Percentiles rank a stretch among this genome's conserved stretches.
Conservation (phyloP, 2,113 vertebrate species). For the Microcebus jonahi region DNA sequence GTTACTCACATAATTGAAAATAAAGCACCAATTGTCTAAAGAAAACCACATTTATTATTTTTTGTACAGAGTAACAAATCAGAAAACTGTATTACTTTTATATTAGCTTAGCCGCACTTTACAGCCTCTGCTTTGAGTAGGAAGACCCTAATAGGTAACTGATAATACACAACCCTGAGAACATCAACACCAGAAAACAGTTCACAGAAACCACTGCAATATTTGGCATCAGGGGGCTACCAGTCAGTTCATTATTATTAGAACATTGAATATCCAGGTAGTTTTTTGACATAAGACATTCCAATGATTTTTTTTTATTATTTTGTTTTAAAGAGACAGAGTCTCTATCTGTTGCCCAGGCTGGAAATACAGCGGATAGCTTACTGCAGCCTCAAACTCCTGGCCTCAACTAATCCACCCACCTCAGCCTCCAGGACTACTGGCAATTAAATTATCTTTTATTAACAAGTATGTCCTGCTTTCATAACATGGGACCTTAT, state of each 20-base stretch:
- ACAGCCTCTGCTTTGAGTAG: constrained; percentile 76
- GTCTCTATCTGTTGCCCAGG: background rate
- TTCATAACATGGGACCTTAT: background rate
- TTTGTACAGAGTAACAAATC: constrained; percentile 54
- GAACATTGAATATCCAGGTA: background rate
- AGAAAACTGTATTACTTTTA: constrained; percentile 68
- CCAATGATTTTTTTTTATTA: background rate
- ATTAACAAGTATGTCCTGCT: background rate
- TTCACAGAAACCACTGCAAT: background rate
- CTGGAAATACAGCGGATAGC: background rate
- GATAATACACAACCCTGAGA: background rate
- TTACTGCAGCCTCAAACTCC: background rate
- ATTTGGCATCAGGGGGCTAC: background rate
- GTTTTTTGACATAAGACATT: background rate
- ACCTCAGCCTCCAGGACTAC: background rate
- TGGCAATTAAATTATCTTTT: background rate
- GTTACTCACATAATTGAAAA: constrained; percentile 60
- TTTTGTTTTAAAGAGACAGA: background rate
- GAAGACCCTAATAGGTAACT: constrained; percentile 54
- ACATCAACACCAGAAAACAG: background rate
- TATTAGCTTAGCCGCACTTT: constrained; percentile 74
- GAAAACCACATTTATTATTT: constrained; percentile 29
- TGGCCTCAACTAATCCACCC: background rate
- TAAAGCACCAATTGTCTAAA: constrained; percentile 40
- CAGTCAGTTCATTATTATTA: background rate